phyloP scores from a whole-genome alignment of 1,140 invertebrate species.

The Ephestia elutella region DNA sequence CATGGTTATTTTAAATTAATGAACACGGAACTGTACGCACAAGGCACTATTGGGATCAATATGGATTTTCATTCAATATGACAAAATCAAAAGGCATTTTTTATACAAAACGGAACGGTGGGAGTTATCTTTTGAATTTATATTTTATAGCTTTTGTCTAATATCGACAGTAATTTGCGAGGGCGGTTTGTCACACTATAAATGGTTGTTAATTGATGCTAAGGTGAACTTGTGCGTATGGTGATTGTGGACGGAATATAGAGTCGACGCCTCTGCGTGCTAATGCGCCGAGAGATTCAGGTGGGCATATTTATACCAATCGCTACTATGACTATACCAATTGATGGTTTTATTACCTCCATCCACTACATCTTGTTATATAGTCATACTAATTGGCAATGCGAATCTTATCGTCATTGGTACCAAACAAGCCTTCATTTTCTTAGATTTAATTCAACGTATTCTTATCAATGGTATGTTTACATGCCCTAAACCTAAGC shows the following conservation, averaged over 20 bases:
- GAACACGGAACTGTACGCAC: too few relatives aligned
- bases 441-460: background rate
- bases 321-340: conserved; percentile 29
- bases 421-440: background rate
- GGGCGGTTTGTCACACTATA: conserved; percentile 34
- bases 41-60: too few relatives aligned
- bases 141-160: conserved; percentile 2
- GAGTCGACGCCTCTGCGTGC: conserved; percentile 37
- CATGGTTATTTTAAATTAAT: too few relatives aligned
- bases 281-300: conserved; percentile 10
- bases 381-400: background rate
- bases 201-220: conserved; percentile 42
- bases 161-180: conserved; percentile 16
- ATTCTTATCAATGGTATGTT: background rate
- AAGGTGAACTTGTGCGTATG: conserved; percentile 46
- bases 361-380: background rate
- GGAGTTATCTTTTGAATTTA: background rate
- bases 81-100: conserved; percentile 8
- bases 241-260: conserved; percentile 29
- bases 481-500: background rate
- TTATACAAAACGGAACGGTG: background rate
- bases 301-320: conserved; percentile 29
- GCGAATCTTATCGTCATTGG: background rate
- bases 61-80: too few relatives aligned
- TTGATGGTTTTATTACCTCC: conserved; percentile 8